phyloP scores from a whole-genome alignment of 2,113 vertebrate species.

The Phrynosoma blainvillii region DNA sequence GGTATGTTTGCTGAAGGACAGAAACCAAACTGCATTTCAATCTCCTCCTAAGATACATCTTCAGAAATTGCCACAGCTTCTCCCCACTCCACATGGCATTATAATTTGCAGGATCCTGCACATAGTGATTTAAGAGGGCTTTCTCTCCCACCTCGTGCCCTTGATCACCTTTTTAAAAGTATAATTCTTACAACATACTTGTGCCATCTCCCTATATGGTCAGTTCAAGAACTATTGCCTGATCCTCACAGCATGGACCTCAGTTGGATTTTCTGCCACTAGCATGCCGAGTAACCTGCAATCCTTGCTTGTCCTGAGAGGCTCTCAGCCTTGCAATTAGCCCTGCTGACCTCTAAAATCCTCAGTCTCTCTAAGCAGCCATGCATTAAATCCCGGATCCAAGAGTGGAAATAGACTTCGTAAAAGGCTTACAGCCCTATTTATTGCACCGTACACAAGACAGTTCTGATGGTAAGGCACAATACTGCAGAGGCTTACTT shows the following conservation, averaged over 20 bases:
- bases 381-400: constrained; percentile 79
- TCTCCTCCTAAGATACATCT: neutral
- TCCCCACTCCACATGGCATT: neutral
- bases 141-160: accelerated
- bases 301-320: constrained; percentile 11
- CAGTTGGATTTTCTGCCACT: neutral
- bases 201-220: neutral
- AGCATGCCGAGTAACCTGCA: accelerated
- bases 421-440: constrained; percentile 77
- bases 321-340: constrained; percentile 75
- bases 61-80: accelerated
- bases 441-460: constrained; percentile 74
- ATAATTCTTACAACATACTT: neutral
- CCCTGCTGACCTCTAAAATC: constrained; percentile 76
- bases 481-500: constrained; percentile 9
- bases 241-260: neutral
- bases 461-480: constrained; percentile 39
- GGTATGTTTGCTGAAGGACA: neutral
- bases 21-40: constrained; percentile 6
- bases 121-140: neutral
- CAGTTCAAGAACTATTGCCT: neutral
- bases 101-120: neutral
- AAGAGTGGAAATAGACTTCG: constrained; percentile 79
- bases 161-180: neutral
- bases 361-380: constrained; percentile 74